These are phyloP conservation scores for Nansenia antarctica DNA, from an alignment of 2,113 vertebrate genomes.

Conservation along the genomic window DNA sequence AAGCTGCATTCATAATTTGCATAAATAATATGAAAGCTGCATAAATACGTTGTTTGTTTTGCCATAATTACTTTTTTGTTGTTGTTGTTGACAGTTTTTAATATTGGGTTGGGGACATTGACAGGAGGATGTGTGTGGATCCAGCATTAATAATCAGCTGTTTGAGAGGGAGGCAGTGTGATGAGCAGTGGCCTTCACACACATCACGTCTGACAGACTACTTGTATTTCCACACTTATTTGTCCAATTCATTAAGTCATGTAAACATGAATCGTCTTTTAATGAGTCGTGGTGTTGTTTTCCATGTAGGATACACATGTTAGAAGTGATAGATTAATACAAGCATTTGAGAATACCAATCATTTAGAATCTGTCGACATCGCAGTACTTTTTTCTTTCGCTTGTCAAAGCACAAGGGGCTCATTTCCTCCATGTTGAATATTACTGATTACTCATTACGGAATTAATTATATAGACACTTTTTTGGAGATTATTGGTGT, in stretches of 20 bases:
- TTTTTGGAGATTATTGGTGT: background rate
- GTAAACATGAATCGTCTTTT: background rate
- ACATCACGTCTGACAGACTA: slow-evolving; percentile 3
- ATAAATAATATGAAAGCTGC: no score
- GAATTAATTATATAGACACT: no score
- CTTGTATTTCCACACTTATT: background rate
- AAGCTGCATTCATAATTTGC: background rate
- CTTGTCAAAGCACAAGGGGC: no score
- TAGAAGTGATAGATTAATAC: background rate
- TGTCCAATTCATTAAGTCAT: background rate
- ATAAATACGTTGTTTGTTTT: no score
- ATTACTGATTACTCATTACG: no score
- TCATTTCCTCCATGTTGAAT: no score
- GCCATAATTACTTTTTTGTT: background rate
- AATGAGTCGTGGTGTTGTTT: background rate
- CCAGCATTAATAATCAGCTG: slow-evolving; percentile 11
- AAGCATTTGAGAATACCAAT: no score
- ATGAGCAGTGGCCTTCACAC: slow-evolving; percentile 3
- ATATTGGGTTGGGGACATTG: slow-evolving; percentile 3
- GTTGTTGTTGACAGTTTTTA: background rate
- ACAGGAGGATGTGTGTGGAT: no score
- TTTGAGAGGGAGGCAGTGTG: slow-evolving; percentile 4
- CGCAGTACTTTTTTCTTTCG: no score
- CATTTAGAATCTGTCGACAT: no score
- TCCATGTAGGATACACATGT: background rate